Percentiles rank a stretch among this genome's conserved stretches.
Conservation (phyloP, 2,888 invertebrate species). For the Drosophila buzzatii region DNA sequence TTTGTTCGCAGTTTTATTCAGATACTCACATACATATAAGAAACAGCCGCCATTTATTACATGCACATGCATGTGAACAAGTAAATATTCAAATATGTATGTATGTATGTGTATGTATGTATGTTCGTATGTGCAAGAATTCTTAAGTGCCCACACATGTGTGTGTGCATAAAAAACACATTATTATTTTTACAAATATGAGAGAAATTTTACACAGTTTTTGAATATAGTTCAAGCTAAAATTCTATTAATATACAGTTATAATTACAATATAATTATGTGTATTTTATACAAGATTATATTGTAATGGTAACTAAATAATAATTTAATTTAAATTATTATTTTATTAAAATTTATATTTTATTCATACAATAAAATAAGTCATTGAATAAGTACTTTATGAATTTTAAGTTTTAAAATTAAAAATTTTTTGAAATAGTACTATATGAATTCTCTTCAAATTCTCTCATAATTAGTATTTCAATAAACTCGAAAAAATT, state of each 20-base stretch:
- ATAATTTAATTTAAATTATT: neutral
- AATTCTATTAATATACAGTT: too few species aligned
- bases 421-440: too few species aligned
- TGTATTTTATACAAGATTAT: neutral
- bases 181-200: neutral
- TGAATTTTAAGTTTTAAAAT: too few species aligned
- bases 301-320: neutral
- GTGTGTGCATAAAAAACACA: conserved; percentile 4
- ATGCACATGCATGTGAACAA: conserved; percentile 14
- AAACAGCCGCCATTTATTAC: conserved; percentile 49
- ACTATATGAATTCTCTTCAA: too few species aligned
- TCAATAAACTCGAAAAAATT: neutral
- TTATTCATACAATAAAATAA: too few species aligned
- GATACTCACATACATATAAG: conserved; percentile 19
- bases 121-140: neutral
- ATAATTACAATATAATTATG: neutral
- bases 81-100: neutral
- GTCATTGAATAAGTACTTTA: too few species aligned
- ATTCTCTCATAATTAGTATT: neutral
- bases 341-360: neutral
- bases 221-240: too few species aligned
- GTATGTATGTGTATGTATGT: conserved; percentile 10
- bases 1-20: conserved; percentile 46
- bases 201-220: neutral
- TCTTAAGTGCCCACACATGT: conserved; percentile 11